Evolutionary conservation across 2,888 invertebrate species (phyloP).

Genomic region (Phaonia tiefii): DNA sequence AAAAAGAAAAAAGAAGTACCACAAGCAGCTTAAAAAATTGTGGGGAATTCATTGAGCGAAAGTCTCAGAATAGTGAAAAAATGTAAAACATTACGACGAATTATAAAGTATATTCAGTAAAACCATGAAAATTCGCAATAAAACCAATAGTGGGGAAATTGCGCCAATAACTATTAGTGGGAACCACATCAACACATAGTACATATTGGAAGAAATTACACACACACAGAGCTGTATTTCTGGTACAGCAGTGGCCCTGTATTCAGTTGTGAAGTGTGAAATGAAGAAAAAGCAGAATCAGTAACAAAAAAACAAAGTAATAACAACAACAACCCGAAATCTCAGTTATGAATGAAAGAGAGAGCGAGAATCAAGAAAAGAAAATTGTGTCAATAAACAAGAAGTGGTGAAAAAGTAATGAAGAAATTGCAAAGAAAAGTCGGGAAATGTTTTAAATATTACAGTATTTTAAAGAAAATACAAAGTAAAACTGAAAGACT

Average conservation of each 20-base stretch:
- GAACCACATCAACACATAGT: slow-evolving; percentile 60
- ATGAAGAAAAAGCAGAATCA: slow-evolving; percentile 39
- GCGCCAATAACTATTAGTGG: slow-evolving; percentile 75
- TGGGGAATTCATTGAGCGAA: background rate
- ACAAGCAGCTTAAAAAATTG: slow-evolving; percentile 29
- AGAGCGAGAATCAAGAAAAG: slow-evolving; percentile 43
- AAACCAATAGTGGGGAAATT: slow-evolving; percentile 68
- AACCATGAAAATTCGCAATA: slow-evolving; percentile 12
- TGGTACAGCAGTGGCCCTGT: slow-evolving; percentile 17
- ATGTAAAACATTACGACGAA: slow-evolving; percentile 25
- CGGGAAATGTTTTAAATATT: too few species aligned
- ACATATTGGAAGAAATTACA: slow-evolving; percentile 42
- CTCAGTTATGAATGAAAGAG: slow-evolving; percentile 61
- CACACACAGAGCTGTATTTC: slow-evolving; percentile 68
- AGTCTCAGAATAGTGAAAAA: background rate
- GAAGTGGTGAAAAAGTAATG: background rate
- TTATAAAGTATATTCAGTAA: slow-evolving; percentile 52
- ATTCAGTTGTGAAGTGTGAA: slow-evolving; percentile 28
- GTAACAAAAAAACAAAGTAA: slow-evolving; percentile 20
- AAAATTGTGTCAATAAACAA: slow-evolving; percentile 61
- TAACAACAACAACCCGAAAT: slow-evolving; percentile 64
- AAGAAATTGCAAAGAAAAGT: slow-evolving; percentile 6
- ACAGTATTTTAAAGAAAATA: background rate
- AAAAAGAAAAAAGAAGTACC: slow-evolving; percentile 51
- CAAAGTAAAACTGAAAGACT: background rate